These are phyloP conservation scores for Larimichthys crocea DNA, from an alignment of 2,113 vertebrate genomes.

Conservation along the genomic window DNA sequence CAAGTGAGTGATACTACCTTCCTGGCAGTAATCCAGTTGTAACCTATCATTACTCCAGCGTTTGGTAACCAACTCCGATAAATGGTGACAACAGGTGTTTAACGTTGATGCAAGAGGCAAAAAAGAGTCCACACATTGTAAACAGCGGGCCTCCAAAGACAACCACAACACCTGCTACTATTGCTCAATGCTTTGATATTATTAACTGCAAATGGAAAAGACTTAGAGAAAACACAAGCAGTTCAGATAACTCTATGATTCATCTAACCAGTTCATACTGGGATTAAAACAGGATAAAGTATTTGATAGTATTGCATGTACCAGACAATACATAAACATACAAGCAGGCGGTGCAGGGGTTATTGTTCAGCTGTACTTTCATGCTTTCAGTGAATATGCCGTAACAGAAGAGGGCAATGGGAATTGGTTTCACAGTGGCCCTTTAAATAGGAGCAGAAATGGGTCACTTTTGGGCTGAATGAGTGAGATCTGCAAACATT, in stretches of 20 bases:
- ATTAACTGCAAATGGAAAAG: conserved; percentile 9
- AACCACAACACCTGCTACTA: conserved; percentile 51
- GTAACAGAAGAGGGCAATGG: conserved; percentile 36
- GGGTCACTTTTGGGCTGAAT: conserved; percentile 66
- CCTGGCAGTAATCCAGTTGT: conserved; percentile 1
- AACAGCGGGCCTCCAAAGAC: conserved; percentile 17
- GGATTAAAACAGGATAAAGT: conserved; percentile 4
- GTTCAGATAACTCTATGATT: not conserved
- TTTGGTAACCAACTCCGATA: conserved; percentile 42
- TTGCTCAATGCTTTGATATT: conserved; percentile 38
- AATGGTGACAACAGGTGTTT: conserved; percentile 71
- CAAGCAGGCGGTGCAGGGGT: not conserved
- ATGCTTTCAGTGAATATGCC: conserved; percentile 8
- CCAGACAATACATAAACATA: conserved; percentile 8
- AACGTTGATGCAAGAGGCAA: conserved; percentile 33
- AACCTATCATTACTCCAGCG: conserved; percentile 14
- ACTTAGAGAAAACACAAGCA: not conserved
- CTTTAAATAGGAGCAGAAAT: conserved; percentile 81
- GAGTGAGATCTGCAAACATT: not conserved
- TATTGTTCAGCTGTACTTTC: conserved; percentile 48
- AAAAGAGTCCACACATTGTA: conserved; percentile 38
- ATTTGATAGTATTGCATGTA: not conserved
- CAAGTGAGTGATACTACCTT: conserved; percentile 10
- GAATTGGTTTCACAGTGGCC: conserved; percentile 57
- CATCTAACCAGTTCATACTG: not conserved